A percentile compares a stretch with the other conserved stretches of the same genome.
Conservation (phyloP, 2,797 vertebrate species). For the Ctenosaura bakeri region DNA sequence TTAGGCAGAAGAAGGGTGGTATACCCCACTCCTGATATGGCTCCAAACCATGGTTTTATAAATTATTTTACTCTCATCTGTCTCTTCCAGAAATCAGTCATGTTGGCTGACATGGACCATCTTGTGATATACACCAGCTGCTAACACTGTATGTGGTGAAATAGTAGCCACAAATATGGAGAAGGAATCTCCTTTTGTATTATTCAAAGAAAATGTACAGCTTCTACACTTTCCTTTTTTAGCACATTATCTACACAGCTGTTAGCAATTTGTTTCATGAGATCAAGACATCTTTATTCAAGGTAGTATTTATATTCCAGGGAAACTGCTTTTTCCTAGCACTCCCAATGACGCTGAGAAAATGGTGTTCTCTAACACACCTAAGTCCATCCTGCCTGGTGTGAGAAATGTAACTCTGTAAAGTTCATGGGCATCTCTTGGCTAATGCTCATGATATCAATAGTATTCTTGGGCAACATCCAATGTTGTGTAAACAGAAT, state of each 20-base stretch:
- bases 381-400: neutral
- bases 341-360: neutral
- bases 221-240: slow-evolving; percentile 19
- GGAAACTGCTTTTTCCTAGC: slow-evolving; percentile 2
- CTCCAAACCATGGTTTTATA: neutral
- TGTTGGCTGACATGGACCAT: slow-evolving; percentile 84
- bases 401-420: neutral
- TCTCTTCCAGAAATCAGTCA: slow-evolving; percentile 80
- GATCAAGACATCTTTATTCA: slow-evolving; percentile 23
- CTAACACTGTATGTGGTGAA: slow-evolving; percentile 81
- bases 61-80: slow-evolving; percentile 70
- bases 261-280: neutral
- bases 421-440: neutral
- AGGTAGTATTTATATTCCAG: neutral
- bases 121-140: slow-evolving; percentile 83
- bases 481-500: neutral
- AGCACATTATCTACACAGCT: slow-evolving; percentile 19
- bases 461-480: neutral
- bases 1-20: no score
- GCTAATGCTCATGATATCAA: neutral
- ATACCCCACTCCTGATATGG: no score
- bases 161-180: slow-evolving; percentile 80
- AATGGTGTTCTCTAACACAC: neutral
- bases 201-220: neutral
- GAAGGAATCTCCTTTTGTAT: slow-evolving; percentile 76